Evolutionary conservation across 2,113 vertebrate genomes (phyloP).

Genomic region (Nematolebias whitei): DNA sequence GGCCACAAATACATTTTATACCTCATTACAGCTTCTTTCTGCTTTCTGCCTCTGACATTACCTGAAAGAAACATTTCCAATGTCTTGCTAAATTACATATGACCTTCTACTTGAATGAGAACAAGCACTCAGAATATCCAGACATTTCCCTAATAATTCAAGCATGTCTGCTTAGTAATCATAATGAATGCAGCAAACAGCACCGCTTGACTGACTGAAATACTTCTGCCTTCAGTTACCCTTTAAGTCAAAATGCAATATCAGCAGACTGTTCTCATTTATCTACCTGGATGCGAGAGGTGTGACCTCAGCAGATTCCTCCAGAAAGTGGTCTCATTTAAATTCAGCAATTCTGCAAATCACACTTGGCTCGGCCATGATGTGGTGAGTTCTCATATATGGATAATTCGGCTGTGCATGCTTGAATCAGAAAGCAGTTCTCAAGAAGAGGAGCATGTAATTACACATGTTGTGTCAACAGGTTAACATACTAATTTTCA

Average conservation of each 20-base stretch:
- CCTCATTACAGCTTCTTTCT: not conserved
- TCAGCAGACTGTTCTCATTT: conserved; percentile 28
- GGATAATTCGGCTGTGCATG: not conserved
- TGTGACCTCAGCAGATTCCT: conserved; percentile 10
- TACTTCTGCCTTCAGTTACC: conserved; percentile 29
- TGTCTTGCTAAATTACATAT: not conserved
- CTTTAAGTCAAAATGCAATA: conserved; percentile 38
- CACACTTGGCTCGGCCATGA: not conserved
- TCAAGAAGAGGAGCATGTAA: not conserved
- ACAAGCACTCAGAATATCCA: not conserved
- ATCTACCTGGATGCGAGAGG: conserved; percentile 4
- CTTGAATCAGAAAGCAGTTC: not conserved
- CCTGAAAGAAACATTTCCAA: not conserved
- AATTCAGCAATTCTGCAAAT: conserved; percentile 2
- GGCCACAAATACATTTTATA: not conserved
- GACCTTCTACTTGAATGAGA: conserved; percentile 13
- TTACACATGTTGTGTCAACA: not conserved
- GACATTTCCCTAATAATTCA: conserved; percentile 1
- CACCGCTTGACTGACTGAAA: conserved; percentile 14
- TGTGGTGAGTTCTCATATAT: not conserved
- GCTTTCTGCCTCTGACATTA: not conserved
- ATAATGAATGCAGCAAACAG: conserved; percentile 17
- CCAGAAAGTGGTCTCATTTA: conserved; percentile 9
- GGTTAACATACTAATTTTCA: not conserved
- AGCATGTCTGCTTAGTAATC: conserved; percentile 1